These are phyloP conservation scores for Sinosuthora webbiana DNA, from an alignment of 2,113 vertebrate species.

Conservation along the genomic window DNA sequence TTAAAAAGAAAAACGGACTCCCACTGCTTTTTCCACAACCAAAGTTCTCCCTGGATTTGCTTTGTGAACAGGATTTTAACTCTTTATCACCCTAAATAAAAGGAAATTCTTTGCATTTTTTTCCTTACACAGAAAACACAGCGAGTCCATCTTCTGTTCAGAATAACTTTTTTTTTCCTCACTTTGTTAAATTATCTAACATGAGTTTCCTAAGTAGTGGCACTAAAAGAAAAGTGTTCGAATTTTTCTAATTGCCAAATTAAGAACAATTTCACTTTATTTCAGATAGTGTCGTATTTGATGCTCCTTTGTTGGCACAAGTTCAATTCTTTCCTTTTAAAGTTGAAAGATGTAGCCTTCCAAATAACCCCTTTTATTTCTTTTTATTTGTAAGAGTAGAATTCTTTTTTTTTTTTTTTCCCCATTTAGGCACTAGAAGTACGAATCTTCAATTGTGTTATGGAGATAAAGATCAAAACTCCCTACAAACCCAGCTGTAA, in stretches of 20 bases:
- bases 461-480: background rate
- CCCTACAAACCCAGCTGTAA: background rate
- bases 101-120: constrained; percentile 3
- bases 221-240: background rate
- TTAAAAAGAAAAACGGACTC: constrained; percentile 67
- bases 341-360: background rate
- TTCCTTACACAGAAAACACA: background rate
- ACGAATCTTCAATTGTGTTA: background rate
- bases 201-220: background rate
- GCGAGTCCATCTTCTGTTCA: background rate
- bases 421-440: background rate
- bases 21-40: constrained; percentile 53
- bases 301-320: background rate
- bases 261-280: background rate
- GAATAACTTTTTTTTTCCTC: background rate
- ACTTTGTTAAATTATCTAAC: background rate
- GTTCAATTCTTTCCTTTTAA: background rate
- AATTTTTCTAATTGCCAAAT: background rate
- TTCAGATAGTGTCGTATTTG: background rate
- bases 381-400: background rate
- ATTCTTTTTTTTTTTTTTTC: background rate
- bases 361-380: background rate
- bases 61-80: constrained; percentile 61
- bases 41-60: constrained; percentile 16
- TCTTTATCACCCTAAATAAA: constrained; percentile 41